phyloP scores from a whole-genome alignment of 2,888 invertebrate species.

The Athetis lepigone region DNA sequence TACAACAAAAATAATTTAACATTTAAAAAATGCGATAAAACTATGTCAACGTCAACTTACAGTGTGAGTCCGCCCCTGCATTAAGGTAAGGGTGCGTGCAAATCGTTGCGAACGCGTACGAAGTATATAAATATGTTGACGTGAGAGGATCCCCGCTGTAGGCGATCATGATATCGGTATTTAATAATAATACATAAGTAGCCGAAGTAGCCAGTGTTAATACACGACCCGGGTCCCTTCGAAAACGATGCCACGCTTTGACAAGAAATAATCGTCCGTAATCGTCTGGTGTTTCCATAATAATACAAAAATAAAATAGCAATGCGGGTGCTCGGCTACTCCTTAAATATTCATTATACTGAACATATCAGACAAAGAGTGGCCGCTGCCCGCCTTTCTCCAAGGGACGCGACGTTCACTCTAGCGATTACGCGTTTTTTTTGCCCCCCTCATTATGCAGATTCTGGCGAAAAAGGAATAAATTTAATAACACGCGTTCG shows the following conservation, averaged over 20 bases:
- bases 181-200: conserved; percentile 71
- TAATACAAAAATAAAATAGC: conserved; percentile 77
- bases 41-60: not conserved
- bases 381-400: conserved; percentile 83
- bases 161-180: conserved; percentile 75
- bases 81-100: conserved; percentile 58
- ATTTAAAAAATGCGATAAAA: not conserved
- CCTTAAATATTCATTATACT: conserved; percentile 84
- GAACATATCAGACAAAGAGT: conserved; percentile 78
- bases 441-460: conserved; percentile 90
- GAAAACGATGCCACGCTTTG: conserved; percentile 76
- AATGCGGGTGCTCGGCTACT: conserved; percentile 67
- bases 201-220: conserved; percentile 65
- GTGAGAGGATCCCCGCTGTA: conserved; percentile 71
- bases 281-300: conserved; percentile 79
- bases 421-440: conserved; percentile 88
- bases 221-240: conserved; percentile 52
- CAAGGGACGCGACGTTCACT: conserved; percentile 85
- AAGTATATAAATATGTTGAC: conserved; percentile 60
- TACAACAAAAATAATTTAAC: not conserved
- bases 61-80: conserved; percentile 47
- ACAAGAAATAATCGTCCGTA: conserved; percentile 82
- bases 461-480: conserved; percentile 90
- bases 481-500: conserved; percentile 90
- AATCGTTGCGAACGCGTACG: conserved; percentile 45